phyloP scores from a whole-genome alignment of 1,140 invertebrate species.

The Bombus sylvicola region DNA sequence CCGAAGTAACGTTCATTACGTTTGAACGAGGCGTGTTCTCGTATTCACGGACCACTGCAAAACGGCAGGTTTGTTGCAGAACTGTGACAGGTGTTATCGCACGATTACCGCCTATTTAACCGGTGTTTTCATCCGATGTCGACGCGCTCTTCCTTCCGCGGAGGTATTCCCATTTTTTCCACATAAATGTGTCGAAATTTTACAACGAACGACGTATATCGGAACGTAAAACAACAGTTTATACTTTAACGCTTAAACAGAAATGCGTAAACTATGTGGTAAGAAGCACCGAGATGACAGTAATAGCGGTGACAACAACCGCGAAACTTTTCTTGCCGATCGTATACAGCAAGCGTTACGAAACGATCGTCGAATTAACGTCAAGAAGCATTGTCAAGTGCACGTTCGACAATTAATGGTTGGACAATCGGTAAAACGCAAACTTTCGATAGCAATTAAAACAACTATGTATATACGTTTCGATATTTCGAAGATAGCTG shows the following conservation, averaged over 20 bases:
- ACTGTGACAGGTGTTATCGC: constrained; percentile 59
- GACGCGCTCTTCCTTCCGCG: neutral
- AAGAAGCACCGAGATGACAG: neutral
- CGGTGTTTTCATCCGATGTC: constrained; percentile 18
- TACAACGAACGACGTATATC: neutral
- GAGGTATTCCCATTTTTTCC: neutral
- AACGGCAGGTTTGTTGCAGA: constrained; percentile 33
- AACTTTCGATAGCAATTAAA: too few species aligned
- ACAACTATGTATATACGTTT: neutral
- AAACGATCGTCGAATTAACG: neutral
- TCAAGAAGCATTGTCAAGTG: constrained; percentile 4
- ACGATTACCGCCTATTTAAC: constrained; percentile 47
- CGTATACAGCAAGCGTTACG: neutral
- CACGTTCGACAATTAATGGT: neutral
- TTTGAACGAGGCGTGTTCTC: constrained; percentile 40
- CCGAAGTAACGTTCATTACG: constrained; percentile 31
- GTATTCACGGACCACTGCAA: constrained; percentile 51
- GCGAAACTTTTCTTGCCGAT: neutral
- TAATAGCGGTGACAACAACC: neutral
- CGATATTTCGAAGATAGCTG: neutral
- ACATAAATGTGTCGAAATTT: neutral
- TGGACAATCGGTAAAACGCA: neutral
- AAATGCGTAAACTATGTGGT: neutral
- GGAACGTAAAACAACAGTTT: neutral
- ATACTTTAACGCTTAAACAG: neutral